Percentiles rank a stretch among this genome's conserved stretches.
phyloP scores from a whole-genome alignment of 2,888 invertebrate species.

The Spisula solida region DNA sequence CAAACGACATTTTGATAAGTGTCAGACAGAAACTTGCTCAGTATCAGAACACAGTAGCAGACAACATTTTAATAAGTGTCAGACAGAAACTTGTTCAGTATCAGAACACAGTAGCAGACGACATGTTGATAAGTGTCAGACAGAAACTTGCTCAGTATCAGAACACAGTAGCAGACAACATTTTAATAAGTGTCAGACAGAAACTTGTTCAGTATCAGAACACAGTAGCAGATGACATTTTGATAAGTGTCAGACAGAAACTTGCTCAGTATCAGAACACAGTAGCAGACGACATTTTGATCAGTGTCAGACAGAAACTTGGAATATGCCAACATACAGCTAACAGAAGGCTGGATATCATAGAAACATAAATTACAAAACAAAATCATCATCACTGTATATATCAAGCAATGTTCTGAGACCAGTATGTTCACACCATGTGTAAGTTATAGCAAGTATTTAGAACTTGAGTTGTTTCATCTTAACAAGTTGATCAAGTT shows the following conservation, averaged over 20 bases:
- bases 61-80: too few species aligned
- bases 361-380: neutral
- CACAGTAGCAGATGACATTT: neutral
- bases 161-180: too few species aligned
- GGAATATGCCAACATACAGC: neutral
- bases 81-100: too few species aligned
- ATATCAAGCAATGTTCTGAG: neutral
- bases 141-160: too few species aligned
- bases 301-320: neutral
- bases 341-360: neutral
- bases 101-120: too few species aligned
- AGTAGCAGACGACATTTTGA: neutral
- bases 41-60: too few species aligned
- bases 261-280: neutral
- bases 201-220: neutral
- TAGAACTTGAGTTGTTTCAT: neutral
- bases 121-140: too few species aligned
- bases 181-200: too few species aligned
- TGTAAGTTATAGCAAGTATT: neutral
- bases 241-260: neutral
- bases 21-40: neutral
- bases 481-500: slow-evolving; percentile 3
- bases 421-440: slow-evolving; percentile 3
- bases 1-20: neutral
- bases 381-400: neutral